Base-by-base conservation (phyloP, 2,888 invertebrate species). In the Macrostomum cliftonense region DNA sequence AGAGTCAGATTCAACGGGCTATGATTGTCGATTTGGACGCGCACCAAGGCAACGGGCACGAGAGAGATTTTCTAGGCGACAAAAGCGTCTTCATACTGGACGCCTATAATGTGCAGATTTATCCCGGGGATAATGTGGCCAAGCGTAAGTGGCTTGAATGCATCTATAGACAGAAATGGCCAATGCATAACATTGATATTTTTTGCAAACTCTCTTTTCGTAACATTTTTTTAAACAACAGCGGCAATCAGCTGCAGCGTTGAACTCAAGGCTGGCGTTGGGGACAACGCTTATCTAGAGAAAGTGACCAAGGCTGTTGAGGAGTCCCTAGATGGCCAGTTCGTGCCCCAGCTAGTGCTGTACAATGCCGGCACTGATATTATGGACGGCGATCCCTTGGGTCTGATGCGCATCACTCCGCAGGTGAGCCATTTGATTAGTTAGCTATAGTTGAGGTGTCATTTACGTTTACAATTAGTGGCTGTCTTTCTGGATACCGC, bases 341-440 rank as follows among this genome's bases (percentile, higher is more conserved):
- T 68, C 53, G 47, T 39, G 46, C 83, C 87, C 0, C 80, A 87
- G 63, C 73, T 87, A 20, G 71, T 87, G 43, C 77, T 88, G n/a
- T 88, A 85, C 70, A 87, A 88, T 70, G 87, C 88, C n/a, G 88
- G 87, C 0, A 87, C 87, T 1, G 87, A 88, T 65, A 74, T 85
- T 37, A 69, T 88, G 38, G 75, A 77, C 52, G 79, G 80, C 0
- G 87, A 88, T 68, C 79, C 80, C 0, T 71, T 87, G 7, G 87
- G 87, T 0, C 71, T 75, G 44, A 71, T 87, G 60, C 72, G 76
- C 5, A 76, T 88, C 46, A 77, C 80, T 45, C 74, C 79, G 56
- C 70, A 77, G 69, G 82, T 81, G 67, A 48, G 52, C 45, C 12
- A 1, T 12, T 11, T 4, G 28, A n/a, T n/a, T n/a, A n/a, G n/a